A percentile compares a stretch with the other conserved stretches of the same genome.
These are phyloP conservation scores for Pachliopta kotzebuea DNA, from an alignment of 2,888 invertebrate species.

Conservation along the genomic window DNA sequence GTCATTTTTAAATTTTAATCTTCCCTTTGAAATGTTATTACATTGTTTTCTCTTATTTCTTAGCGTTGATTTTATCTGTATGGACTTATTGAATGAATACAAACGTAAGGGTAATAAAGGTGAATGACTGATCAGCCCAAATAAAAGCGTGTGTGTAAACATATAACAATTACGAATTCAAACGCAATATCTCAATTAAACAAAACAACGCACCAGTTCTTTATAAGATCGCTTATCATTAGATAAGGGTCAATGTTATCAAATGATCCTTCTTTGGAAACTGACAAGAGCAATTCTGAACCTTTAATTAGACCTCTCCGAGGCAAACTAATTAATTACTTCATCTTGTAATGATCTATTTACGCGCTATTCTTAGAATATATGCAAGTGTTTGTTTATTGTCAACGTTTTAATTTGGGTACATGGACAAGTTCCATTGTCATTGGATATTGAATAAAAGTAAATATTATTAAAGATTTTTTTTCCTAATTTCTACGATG, in stretches of 20 bases:
- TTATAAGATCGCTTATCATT: slow-evolving; percentile 20
- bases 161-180: slow-evolving; percentile 22
- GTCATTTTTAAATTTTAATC: neutral
- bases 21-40: neutral
- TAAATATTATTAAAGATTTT: too few relatives aligned
- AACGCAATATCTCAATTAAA: slow-evolving; percentile 15
- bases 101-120: slow-evolving; percentile 15
- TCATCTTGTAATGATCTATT: slow-evolving; percentile 8
- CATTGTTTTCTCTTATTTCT: neutral
- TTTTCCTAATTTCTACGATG: too few relatives aligned
- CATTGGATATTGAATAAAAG: too few relatives aligned
- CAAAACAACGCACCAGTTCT: slow-evolving; percentile 10
- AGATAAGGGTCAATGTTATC: slow-evolving; percentile 22
- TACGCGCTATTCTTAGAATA: slow-evolving; percentile 10
- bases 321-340: slow-evolving; percentile 15
- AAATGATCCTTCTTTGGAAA: slow-evolving; percentile 21
- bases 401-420: neutral
- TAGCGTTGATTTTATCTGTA: slow-evolving; percentile 1
- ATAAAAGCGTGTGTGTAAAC: slow-evolving; percentile 21
- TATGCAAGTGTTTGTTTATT: neutral
- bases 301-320: neutral
- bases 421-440: too few relatives aligned
- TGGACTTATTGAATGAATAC: slow-evolving; percentile 9
- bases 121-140: slow-evolving; percentile 20
- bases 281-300: slow-evolving; percentile 6